Evolutionary conservation across 2,113 vertebrate species (phyloP).

Genomic region (Phrynosoma platyrhinos): DNA sequence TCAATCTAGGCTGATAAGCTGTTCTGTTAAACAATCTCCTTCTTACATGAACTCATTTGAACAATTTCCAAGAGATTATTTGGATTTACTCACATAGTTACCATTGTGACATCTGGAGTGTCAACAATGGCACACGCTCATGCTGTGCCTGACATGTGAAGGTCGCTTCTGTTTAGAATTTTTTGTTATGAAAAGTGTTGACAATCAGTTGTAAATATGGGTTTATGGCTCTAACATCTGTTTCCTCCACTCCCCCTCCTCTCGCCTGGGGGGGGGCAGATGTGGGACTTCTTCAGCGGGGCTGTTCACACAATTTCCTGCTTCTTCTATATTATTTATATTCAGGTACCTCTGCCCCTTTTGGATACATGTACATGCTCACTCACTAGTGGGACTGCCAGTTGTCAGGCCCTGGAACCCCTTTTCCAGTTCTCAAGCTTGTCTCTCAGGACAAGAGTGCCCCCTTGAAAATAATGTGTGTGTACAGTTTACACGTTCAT

Average conservation of each 20-base stretch:
- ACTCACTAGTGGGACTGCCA: background rate
- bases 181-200: constrained; percentile 1
- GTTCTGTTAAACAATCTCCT: background rate
- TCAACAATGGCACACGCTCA: background rate
- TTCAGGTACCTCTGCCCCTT: background rate
- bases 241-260: background rate
- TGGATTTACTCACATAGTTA: background rate
- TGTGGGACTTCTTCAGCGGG: background rate
- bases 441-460: too few relatives aligned
- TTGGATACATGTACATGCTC: background rate
- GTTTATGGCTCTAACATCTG: background rate
- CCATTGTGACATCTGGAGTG: constrained; percentile 8
- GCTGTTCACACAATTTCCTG: background rate
- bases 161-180: constrained; percentile 8
- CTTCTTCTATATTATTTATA: background rate
- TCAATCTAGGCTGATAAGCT: background rate
- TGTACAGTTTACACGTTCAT: too few relatives aligned
- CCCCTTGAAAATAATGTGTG: too few relatives aligned
- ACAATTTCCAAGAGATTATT: constrained; percentile 2
- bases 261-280: background rate
- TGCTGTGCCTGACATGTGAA: constrained; percentile 12
- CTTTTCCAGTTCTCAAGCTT: too few relatives aligned
- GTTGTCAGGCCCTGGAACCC: background rate
- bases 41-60: background rate
- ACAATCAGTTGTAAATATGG: background rate